Evolutionary conservation across 2,888 invertebrate species (phyloP).

Genomic region (Drosophila lacicola): DNA sequence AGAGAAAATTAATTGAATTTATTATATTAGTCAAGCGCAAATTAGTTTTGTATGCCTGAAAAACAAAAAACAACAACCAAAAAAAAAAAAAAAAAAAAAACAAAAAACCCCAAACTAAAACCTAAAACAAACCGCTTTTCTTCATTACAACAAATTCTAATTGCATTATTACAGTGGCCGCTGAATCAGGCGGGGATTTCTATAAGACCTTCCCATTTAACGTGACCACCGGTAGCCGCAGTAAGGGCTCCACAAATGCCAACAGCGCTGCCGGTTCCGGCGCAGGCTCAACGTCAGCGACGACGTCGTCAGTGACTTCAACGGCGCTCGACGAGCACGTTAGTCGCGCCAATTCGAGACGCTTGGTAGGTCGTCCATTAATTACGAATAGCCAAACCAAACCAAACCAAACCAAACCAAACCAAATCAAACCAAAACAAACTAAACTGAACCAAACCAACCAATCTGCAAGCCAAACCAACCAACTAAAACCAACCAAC

Average conservation of each 20-base stretch:
- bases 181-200: constrained; percentile 93
- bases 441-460: constrained; percentile 20
- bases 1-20: constrained; percentile 85
- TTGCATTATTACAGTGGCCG: constrained; percentile 90
- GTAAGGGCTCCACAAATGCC: constrained; percentile 85
- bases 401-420: constrained; percentile 35
- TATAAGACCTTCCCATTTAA: constrained; percentile 93
- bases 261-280: constrained; percentile 62
- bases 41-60: constrained; percentile 63
- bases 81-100: constrained; percentile 41
- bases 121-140: constrained; percentile 50
- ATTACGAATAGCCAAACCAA: constrained; percentile 59
- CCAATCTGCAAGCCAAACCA: constrained; percentile 31
- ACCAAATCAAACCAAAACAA: constrained; percentile 25
- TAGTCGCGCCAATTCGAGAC: constrained; percentile 86
- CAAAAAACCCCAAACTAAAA: constrained; percentile 46
- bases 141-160: constrained; percentile 73
- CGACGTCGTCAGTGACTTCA: constrained; percentile 61
- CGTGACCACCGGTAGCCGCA: constrained; percentile 86
- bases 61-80: constrained; percentile 35
- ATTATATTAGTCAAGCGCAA: constrained; percentile 78
- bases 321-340: constrained; percentile 82
- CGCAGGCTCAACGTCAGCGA: constrained; percentile 84
- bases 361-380: constrained; percentile 88
- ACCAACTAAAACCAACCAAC: constrained; percentile 33